A percentile compares a stretch with the other conserved stretches of the same genome.
Evolutionary conservation across 2,113 vertebrate species (phyloP).

Genomic region (Thoracochromis brauschi): DNA sequence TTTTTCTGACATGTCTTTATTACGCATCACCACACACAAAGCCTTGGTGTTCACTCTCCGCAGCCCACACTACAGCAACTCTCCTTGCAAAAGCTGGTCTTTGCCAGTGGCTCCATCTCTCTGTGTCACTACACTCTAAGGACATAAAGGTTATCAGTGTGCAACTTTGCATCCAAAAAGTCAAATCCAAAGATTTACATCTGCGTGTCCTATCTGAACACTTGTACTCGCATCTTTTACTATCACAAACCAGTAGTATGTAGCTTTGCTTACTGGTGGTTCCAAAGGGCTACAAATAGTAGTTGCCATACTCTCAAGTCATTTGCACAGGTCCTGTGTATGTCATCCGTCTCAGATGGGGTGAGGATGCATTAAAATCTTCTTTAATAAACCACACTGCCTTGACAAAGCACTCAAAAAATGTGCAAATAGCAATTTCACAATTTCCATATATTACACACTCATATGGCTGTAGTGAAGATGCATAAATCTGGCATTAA

Average conservation of each 20-base stretch:
- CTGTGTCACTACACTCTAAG: slow-evolving; percentile 49
- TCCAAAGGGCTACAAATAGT: background rate
- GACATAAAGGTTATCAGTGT: slow-evolving; percentile 54
- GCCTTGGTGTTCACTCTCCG: slow-evolving; percentile 23
- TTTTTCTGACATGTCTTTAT: slow-evolving; percentile 57
- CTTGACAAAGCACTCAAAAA: background rate
- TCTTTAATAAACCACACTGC: background rate
- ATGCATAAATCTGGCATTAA: background rate
- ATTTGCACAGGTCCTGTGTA: background rate
- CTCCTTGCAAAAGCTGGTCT: slow-evolving; percentile 44
- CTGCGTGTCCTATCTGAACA: background rate
- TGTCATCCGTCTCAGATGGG: background rate
- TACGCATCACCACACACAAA: slow-evolving; percentile 36
- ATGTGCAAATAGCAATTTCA: background rate
- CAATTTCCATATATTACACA: background rate
- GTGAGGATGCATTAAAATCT: background rate
- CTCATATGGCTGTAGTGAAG: background rate
- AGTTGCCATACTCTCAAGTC: background rate
- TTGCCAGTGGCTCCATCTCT: slow-evolving; percentile 57
- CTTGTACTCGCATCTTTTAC: background rate
- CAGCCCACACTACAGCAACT: slow-evolving; percentile 36
- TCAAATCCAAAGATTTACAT: slow-evolving; percentile 5
- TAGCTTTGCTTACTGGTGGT: background rate
- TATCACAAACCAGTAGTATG: background rate
- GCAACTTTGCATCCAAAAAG: slow-evolving; percentile 5